Evolutionary conservation across 2,888 invertebrate genomes (phyloP), one percentile per base, ranked within the genome.

Genomic region (Nycteola revayana): DNA sequence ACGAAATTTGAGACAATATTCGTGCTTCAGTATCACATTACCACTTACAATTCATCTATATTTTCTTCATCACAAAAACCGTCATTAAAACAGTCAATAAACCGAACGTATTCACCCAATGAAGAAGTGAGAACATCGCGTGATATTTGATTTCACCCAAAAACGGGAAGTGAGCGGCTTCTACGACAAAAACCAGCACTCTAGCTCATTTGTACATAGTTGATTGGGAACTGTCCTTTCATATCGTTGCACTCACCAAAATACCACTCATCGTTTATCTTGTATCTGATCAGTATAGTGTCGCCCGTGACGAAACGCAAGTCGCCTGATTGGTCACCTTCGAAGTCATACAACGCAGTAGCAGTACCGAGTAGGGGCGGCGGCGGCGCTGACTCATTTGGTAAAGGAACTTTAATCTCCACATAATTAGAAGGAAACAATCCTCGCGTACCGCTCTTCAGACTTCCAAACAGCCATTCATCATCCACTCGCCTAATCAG

Each of bases 361-460:
- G 91, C 93, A 1, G 90, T 90, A 41, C 86, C 87, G 46, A 74
- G 43, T 0, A 44, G 24, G 4, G 58, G 36, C 1, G 60, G 30
- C 5, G 59, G 34, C 0, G 66, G 57, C 5, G 54, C 10, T 1
- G 49, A 36, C 25, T 85, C 81, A 46, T 80, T 83, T 14, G 90
- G 82, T 36, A 95, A 75, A 33, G 95, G 94, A 49, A 94, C 91
- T 69, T 93, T 92, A 26, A 96, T 82, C 55, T 95, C 92, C 47
- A 96, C 90, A 77, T 94, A 96, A 76, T 92, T 94, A 10, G 90
- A 86, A 1, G 97, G 97, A 80, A 97, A 96, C 52, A 96, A 92
- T 22, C 97, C 97, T 69, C 93, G 92, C 38, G 90, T 89, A 41
- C 92, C 92, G 53, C 75, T 79, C 33, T 91, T 91, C 32, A 93